These are phyloP conservation scores for Drosophila planitibia DNA, from an alignment of 2,888 invertebrate genomes.

Conservation along the genomic window DNA sequence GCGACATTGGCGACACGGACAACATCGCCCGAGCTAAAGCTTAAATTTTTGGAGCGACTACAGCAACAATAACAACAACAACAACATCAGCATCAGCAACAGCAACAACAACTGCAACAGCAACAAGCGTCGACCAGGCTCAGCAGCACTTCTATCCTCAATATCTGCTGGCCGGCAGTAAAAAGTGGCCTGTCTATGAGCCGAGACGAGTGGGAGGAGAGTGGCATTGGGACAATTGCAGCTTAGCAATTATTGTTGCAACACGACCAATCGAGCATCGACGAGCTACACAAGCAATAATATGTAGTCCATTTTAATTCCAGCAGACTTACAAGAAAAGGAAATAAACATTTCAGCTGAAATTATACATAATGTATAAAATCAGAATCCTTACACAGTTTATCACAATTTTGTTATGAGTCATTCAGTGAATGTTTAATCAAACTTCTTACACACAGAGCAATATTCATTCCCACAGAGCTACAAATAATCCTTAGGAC, in stretches of 20 bases:
- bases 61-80: conserved; percentile 9
- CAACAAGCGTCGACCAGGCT: conserved; percentile 14
- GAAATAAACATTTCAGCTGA: background rate
- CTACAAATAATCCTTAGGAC: background rate
- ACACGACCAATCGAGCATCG: conserved; percentile 59
- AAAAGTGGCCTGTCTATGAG: conserved; percentile 35
- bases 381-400: background rate
- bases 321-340: background rate
- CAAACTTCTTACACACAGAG: too few species aligned
- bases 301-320: conserved; percentile 43
- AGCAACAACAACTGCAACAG: background rate
- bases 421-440: background rate
- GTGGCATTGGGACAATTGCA: conserved; percentile 38
- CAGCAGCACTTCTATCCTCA: conserved; percentile 43
- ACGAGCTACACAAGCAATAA: conserved; percentile 36
- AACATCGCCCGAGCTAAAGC: conserved; percentile 63
- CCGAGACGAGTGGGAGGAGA: conserved; percentile 10
- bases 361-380: background rate
- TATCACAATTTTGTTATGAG: background rate
- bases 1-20: conserved; percentile 76
- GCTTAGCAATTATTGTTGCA: conserved; percentile 76
- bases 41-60: conserved; percentile 61
- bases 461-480: background rate
- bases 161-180: conserved; percentile 15
- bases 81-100: background rate